phyloP scores from a whole-genome alignment of 2,113 vertebrate genomes.

The Carettochelys insculpta region DNA sequence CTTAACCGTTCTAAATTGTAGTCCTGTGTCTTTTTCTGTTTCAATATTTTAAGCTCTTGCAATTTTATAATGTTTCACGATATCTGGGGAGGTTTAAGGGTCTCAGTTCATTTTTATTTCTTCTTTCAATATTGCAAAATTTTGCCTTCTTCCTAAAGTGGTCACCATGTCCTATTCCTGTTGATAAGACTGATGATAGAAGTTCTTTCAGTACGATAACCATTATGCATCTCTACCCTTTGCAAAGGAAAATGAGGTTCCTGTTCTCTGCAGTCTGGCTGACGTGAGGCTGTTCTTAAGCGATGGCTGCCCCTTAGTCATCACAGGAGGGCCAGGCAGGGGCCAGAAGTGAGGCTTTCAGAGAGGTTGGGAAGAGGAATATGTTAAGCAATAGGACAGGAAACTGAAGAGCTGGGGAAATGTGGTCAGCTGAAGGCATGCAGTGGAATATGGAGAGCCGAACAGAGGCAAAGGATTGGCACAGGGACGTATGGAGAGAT shows the following conservation, averaged over 20 bases:
- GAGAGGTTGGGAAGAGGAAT: neutral
- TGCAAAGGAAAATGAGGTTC: neutral
- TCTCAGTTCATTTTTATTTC: neutral
- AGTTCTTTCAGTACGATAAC: neutral
- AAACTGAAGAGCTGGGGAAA: too few relatives aligned
- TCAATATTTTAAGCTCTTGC: neutral
- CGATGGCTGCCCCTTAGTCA: neutral
- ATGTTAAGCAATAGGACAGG: neutral
- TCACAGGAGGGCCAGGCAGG: neutral
- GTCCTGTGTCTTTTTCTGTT: neutral
- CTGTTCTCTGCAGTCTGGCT: neutral
- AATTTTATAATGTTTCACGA: neutral
- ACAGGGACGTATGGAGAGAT: neutral
- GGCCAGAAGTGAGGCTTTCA: neutral
- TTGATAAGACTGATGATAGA: neutral
- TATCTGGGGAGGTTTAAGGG: neutral
- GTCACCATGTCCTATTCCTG: neutral
- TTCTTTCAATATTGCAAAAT: neutral
- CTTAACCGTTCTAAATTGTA: neutral
- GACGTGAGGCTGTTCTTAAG: neutral
- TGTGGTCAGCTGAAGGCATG: too few relatives aligned
- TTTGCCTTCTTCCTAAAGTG: neutral
- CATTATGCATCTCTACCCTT: neutral
- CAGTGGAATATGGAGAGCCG: neutral
- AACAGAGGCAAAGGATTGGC: neutral